Evolutionary conservation across 2,888 invertebrate species (phyloP), one percentile per base, ranked within the genome.

Genomic region (Cheilosia scutellata): DNA sequence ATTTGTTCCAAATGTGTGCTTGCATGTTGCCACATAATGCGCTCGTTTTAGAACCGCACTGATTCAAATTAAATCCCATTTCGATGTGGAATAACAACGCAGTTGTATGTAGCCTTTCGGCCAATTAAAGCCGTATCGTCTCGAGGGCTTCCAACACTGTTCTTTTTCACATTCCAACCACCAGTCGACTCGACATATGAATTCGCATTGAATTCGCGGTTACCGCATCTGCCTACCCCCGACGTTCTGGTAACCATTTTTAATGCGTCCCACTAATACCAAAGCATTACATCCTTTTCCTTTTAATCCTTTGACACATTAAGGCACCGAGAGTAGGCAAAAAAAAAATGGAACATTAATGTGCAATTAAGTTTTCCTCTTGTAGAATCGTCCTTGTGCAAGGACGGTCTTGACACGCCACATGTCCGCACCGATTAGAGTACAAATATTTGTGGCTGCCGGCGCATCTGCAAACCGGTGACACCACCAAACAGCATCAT

Each of bases 371-470:
- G 78, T 40, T 70, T 47, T 63, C 4, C 63, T 51, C 37, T 37
- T 49, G 37, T 55, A 42, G 49, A 55, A 44, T 63, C 57, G 57
- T 70, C 65, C 51, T 62, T 65, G 74, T 63, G 11, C 25, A 37
- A 29, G 63, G 63, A 7, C 20, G 58, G 58, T 53, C 57, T 65
- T 66, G 13, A 27, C 58, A 72, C 60, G 62, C 82, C 71, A 72
- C 68, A 86, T 86, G 77, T 74, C 71, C 76, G 72, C 76, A 77
- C 62, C 55, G 86, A 72, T 82, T 80, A 80, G 62, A 71, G 51
- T 13, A 63, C 82, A 86, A 86, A 86, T 82, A 82, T 86, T 86
- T 86, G 82, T 42, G 86, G 76, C 63, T 53, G 29, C 62, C 60
- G 66, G 44, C 49, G 74, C 76, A 72, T 86, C 68, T 76, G 76